phyloP scores from a whole-genome alignment of 2,797 vertebrate species.

The Alfaro cultratus region DNA sequence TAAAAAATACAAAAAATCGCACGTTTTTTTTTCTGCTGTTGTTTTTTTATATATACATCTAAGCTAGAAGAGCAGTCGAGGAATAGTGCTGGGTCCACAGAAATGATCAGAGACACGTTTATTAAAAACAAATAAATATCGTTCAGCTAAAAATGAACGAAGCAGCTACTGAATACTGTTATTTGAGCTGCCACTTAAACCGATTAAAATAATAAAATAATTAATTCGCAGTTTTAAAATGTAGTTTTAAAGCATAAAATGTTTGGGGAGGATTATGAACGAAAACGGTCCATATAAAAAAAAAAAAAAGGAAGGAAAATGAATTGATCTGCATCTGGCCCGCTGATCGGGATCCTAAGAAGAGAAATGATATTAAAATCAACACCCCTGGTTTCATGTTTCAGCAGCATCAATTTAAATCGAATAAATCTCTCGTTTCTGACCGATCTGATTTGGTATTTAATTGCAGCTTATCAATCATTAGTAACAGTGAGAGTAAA shows the following conservation, averaged over 20 bases:
- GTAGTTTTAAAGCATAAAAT: neutral
- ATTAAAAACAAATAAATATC: neutral
- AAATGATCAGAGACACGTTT: neutral
- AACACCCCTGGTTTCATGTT: neutral
- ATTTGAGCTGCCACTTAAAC: neutral
- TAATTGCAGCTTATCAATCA: neutral
- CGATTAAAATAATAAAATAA: neutral
- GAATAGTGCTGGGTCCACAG: neutral
- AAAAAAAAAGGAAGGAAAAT: neutral
- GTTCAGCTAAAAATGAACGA: neutral
- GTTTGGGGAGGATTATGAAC: neutral
- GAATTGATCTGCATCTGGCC: neutral
- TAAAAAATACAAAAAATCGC: too few species aligned
- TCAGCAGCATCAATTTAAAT: neutral
- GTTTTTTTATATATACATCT: too few species aligned
- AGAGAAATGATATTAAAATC: too few species aligned
- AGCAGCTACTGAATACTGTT: neutral
- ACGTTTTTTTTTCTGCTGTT: neutral
- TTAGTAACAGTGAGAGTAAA: neutral
- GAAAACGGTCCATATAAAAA: neutral
- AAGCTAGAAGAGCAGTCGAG: neutral
- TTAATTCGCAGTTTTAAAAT: neutral
- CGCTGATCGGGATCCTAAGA: too few species aligned
- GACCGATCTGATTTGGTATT: neutral
- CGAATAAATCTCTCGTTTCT: neutral